Base-by-base conservation (phyloP, 2,888 invertebrate species). In the Meta bourneti region DNA sequence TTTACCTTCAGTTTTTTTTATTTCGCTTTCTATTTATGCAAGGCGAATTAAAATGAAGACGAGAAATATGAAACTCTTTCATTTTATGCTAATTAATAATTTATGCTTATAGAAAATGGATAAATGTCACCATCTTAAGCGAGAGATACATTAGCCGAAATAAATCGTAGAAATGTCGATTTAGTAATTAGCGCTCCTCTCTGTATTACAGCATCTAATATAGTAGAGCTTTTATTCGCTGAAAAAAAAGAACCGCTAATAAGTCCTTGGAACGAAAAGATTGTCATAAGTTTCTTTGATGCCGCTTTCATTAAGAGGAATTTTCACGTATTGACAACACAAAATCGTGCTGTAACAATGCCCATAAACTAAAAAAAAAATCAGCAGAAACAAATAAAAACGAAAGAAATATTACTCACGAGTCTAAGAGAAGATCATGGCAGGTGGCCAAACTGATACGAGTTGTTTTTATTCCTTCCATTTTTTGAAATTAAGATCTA, bases 381-480 rank as follows among this genome's bases (percentile, higher is more conserved):
- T 4, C 19, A 49, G 48, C 52, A 49, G 11, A 49, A n/a, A 16
- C 8, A 6, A 52, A n/a, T 16, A 72, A 52, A 78, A 19, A 52
- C n/a, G 19, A n/a, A 72, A 72, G 51, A 78, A 78, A n/a, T 78
- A 5, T 19, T 52, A 16, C 16, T 8, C 51, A 52, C 51, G 34
- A 75, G 20, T 61, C 72, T 75, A 20, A 84, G 52, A 84, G 61
- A 75, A 75, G 74, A 48, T 52, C 54, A 72, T 87, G 87, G 87
- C 87, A 87, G 87, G 87, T 87, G 70, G 78, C 87, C 87, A 87
- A 72, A 70, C 20, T 80, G 13, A n/a, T 34, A 54, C 84, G 34
- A 84, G 52, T 54, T 75, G 75, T 80, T 20, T 80, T 20, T 9
- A 13, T 70, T 70, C 34, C 9, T 8, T 70, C 48, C 16, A 19